phyloP scores from a whole-genome alignment of 30 jellyfish, hydroid and myxozoan species.

The Turritopsis rubra region DNA sequence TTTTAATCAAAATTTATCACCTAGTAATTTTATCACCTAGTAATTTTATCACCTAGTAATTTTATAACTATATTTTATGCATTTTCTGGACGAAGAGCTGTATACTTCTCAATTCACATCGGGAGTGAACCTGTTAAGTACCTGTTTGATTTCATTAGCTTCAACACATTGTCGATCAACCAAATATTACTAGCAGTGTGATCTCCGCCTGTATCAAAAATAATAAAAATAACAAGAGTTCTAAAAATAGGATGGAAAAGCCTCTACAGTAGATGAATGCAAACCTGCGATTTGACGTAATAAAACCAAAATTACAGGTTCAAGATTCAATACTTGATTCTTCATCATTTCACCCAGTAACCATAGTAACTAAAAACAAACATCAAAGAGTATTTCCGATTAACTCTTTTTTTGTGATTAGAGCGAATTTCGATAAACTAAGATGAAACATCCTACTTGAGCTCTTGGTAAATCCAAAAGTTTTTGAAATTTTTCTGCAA shows the following conservation, averaged over 20 bases:
- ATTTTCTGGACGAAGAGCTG: too few relatives aligned
- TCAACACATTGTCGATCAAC: constrained; percentile 73
- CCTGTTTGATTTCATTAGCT: constrained; percentile 73
- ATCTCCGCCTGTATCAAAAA: constrained; percentile 70
- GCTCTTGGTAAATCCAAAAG: constrained; percentile 63
- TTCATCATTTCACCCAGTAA: constrained; percentile 93
- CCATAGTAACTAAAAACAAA: constrained; percentile 70
- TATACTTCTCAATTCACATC: too few relatives aligned
- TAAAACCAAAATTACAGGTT: constrained; percentile 44
- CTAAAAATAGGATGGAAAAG: too few relatives aligned
- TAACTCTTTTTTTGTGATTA: not conserved
- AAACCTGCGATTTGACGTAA: constrained; percentile 89
- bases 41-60: too few relatives aligned
- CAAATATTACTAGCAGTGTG: constrained; percentile 57
- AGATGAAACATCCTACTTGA: constrained; percentile 44
- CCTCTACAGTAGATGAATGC: not conserved
- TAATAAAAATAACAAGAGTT: not conserved
- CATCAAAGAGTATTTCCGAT: not conserved
- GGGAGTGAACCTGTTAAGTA: too few relatives aligned
- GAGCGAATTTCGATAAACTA: not conserved
- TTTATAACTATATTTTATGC: too few relatives aligned
- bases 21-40: too few relatives aligned
- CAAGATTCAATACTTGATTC: constrained; percentile 61
- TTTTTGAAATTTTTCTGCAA: constrained; percentile 65
- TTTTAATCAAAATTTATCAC: too few relatives aligned